Conservation (phyloP, 2,113 vertebrate species). For the Perccottus glenii region DNA sequence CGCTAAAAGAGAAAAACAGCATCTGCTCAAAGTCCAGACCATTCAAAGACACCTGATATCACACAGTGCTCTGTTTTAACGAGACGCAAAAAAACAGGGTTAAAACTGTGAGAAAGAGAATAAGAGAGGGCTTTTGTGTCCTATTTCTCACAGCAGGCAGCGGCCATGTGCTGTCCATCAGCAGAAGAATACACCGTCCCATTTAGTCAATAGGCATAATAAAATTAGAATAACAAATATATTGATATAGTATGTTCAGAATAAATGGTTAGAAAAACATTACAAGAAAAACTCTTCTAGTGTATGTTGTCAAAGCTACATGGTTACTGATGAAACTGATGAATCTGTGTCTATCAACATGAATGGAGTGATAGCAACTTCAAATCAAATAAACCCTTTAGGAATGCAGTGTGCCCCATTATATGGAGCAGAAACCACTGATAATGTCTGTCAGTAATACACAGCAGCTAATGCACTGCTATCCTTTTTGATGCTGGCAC, state of each 20-base stretch:
- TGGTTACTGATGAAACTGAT: not conserved
- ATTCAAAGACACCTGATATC: slow-evolving; percentile 61
- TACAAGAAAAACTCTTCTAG: not conserved
- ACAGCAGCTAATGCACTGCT: not conserved
- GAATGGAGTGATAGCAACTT: not conserved
- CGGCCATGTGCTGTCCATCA: slow-evolving; percentile 70
- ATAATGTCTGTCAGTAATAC: not conserved
- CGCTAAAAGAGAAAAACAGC: slow-evolving; percentile 51
- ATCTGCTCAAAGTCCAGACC: slow-evolving; percentile 60
- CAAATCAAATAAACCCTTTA: not conserved
- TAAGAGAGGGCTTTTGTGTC: slow-evolving; percentile 53
- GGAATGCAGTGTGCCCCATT: not conserved
- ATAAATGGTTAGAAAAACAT: too few relatives aligned
- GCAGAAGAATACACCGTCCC: slow-evolving; percentile 58
- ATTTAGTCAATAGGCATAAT: slow-evolving; percentile 56
- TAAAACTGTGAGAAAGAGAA: slow-evolving; percentile 50
- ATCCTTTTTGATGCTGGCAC: not conserved
- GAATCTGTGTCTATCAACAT: not conserved
- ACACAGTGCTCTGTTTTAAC: slow-evolving; percentile 36
- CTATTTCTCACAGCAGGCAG: slow-evolving; percentile 64
- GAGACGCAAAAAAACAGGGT: slow-evolving; percentile 32
- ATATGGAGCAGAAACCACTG: not conserved
- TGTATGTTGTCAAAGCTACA: too few relatives aligned
- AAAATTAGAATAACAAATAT: not conserved
- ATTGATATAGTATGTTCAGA: not conserved